Base-by-base conservation (phyloP, 2,113 vertebrate genomes). In the Enhydra lutris region DNA sequence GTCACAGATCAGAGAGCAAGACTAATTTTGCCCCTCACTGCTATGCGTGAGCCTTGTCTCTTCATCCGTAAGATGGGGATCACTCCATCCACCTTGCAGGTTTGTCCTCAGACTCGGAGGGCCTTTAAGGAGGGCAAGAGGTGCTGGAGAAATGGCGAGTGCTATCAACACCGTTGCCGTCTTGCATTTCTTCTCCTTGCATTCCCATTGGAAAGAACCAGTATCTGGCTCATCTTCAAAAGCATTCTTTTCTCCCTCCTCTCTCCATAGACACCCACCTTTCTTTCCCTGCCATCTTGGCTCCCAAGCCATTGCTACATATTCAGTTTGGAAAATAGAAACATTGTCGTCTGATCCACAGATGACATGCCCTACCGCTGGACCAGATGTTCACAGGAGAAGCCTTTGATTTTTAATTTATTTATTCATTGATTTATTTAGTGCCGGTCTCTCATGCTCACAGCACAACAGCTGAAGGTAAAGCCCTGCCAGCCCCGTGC, bases 311-410 rank as follows among this genome's bases (percentile, higher is more conserved):
- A 81, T 95, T 11, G 14, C 61, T 95, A 7, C 94, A 92, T 55
- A 80, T 82, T 94, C 96, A 67, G 17, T 95, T 24, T 95, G 89
- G 55, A 97, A 52, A 67, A 91, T 94, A 89, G 67, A 89, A 95
- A 61, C 94, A 34, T 18, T 96, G 34, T 69, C 18, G 71, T 83
- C 63, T 94, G 89, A 85, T 96, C 45, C 0, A 26, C 98, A 97
- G 87, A 98, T 97, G 95, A 97, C 96, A 97, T 69, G 5, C 86
- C 85, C 84, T 47, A 63, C 73, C 80, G 29, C 95, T 96, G 91
- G 86, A 88, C 97, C 98, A 98, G 97, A 97, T 98, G 98, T 98
- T 98, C 90, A 81, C 97, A 69, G 91, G 97, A 96, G 92, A 98
- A 97, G 96, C 95, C 97, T 98, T 98, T 98, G 97, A 98, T 98